Conservation (phyloP, 2,113 vertebrate genomes). For the Neotoma lepida region DNA sequence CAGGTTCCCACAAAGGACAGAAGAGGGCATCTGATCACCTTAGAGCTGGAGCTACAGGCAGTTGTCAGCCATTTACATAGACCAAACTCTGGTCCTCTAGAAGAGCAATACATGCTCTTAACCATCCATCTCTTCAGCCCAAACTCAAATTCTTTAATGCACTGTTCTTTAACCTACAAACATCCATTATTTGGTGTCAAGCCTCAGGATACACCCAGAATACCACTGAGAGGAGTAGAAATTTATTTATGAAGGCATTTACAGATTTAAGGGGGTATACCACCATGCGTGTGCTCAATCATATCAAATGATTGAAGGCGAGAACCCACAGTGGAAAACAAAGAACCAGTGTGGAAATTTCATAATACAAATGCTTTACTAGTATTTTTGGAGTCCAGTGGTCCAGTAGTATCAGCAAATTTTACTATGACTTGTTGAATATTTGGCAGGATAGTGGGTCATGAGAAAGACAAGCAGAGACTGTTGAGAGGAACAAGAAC, state of each 20-base stretch:
- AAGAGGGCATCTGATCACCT: background rate
- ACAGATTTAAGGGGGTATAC: background rate
- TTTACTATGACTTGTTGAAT: conserved; percentile 39
- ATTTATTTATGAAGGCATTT: background rate
- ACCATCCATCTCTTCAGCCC: background rate
- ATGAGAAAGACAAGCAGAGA: conserved; percentile 27
- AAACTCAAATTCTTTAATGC: background rate
- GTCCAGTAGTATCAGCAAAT: background rate
- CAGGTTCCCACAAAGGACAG: background rate
- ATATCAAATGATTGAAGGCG: background rate
- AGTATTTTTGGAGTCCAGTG: background rate
- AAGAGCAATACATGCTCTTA: background rate
- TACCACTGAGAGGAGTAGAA: conserved; percentile 35
- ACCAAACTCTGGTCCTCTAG: background rate
- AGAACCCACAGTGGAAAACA: background rate
- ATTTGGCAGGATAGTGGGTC: background rate
- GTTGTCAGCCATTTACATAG: background rate
- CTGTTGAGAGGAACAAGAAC: background rate
- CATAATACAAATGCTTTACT: background rate
- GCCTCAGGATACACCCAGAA: background rate
- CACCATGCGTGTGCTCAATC: background rate
- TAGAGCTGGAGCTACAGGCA: background rate
- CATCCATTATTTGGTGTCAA: conserved; percentile 33
- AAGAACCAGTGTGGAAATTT: conserved; percentile 15
- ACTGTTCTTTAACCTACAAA: conserved; percentile 28